Base-by-base conservation (phyloP, 1,140 invertebrate genomes). In the Vollenhovia emeryi region DNA sequence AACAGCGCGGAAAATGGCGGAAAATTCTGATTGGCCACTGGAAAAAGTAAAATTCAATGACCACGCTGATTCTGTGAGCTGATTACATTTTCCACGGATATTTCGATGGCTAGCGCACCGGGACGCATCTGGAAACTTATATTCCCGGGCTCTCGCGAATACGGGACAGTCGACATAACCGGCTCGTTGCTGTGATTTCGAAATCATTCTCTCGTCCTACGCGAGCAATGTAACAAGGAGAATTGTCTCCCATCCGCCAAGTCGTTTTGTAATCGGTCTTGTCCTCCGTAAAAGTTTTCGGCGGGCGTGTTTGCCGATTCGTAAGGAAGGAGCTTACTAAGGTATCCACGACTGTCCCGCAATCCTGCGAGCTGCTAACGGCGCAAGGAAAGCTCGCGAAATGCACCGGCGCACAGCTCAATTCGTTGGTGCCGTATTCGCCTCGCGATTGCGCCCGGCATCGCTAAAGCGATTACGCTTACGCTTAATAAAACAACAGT, bases 401-500 rank as follows among this genome's bases (percentile, higher is more conserved):
- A 30, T 55, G 50, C 79, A 59, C 40, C 57, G 74, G 13, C 18
- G 11, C 45, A 75, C 40, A 15, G 36, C 84, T 83, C 59, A 40
- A 83, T 83, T 86, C 78, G 43, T n/a, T 45, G 45, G 13, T 66
- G 21, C 33, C 55, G 48, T 33, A 84, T 74, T 66, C 50, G 66
- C 40, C 24, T 21, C 30, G 84, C 68, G 79, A 86, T 75, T 55
- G 85, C 80, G 33, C 24, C 8, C 48, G 36, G 52, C 24, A 71
- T 74, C 45, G 85, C 59, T 86, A 84, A 86, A 86, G 59, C 85
- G 68, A 86, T 86, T 86, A 60, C 57, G 78, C 66, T 86, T 86
- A 84, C 80, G 74, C 68, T 86, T 84, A 86, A 86, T 86, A 86
- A 86, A 84, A 86, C 85, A 86, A 86, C 66, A 84, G 66, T 86